These are phyloP conservation scores for Neodiprion pinetum DNA, from an alignment of 1,140 invertebrate species.

Conservation along the genomic window DNA sequence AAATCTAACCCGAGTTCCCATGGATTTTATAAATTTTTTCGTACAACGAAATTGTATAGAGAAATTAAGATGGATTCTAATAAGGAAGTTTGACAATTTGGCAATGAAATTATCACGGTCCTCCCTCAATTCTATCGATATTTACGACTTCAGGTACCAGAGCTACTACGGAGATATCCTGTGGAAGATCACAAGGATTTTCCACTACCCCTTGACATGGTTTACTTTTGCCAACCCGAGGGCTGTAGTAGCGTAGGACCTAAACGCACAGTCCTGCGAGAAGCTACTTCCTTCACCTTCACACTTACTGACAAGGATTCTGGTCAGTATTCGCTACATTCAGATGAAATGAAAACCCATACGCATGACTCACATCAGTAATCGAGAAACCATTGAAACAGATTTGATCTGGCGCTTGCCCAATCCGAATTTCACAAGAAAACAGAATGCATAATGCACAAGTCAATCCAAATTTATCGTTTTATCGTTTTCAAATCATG, in stretches of 20 bases:
- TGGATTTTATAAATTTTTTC: too few relatives aligned
- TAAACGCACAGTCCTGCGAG: constrained; percentile 81
- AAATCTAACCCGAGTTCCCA: too few relatives aligned
- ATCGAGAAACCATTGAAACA: too few relatives aligned
- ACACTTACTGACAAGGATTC: constrained; percentile 99
- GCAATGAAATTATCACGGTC: too few relatives aligned
- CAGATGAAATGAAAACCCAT: not conserved
- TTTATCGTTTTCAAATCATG: too few relatives aligned
- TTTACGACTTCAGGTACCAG: constrained; percentile 71
- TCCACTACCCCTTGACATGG: constrained; percentile 95
- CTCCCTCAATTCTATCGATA: not conserved
- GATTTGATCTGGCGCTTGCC: too few relatives aligned
- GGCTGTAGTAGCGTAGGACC: constrained; percentile 93
- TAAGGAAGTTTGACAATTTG: too few relatives aligned
- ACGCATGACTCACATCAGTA: too few relatives aligned
- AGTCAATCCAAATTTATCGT: too few relatives aligned
- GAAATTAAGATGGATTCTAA: too few relatives aligned
- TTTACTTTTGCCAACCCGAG: constrained; percentile 99
- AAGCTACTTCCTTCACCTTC: constrained; percentile 97
- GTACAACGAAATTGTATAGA: too few relatives aligned
- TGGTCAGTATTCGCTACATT: constrained; percentile 64
- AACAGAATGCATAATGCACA: not conserved
- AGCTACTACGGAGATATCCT: constrained; percentile 94
- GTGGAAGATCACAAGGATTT: constrained; percentile 98
- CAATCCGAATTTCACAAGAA: not conserved